Base-by-base conservation (phyloP, 2,797 vertebrate species). In the Manis crassicaudata region DNA sequence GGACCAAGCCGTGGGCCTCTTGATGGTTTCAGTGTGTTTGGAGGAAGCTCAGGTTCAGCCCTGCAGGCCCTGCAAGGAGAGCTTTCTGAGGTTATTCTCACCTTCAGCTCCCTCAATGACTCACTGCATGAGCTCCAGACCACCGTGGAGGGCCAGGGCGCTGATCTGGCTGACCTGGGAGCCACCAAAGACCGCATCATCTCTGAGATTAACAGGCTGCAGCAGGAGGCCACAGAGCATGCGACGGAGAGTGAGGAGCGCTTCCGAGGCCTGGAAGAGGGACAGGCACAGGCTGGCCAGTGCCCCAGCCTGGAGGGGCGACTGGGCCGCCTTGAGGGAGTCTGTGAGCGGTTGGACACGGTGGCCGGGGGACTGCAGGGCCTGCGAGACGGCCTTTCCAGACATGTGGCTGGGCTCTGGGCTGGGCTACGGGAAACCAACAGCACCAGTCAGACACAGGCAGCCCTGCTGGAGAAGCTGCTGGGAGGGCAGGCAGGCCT, bases 361-460 rank as follows among this genome's bases (percentile, higher is more conserved):
- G 98, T 99, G 32, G 99, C 99, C 0, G 98, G 98, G 12, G 99
- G 98, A 81, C 98, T 99, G 97, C 98, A 98, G 62, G 98, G 97
- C 83, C 99, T 99, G 89, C 99, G 99, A 72, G 99, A 99, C 50
- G 99, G 98, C 81, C 98, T 99, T 95, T 99, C 98, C 90, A 98
- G 98, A 82, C 99, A 99, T 1, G 98, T 99, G 94, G 98, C 99
- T 0, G 99, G 99, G 43, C 98, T 99, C 88, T 99, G 99, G 99
- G 98, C 88, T 11, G 99, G 99, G 25, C 98, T 99, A n/a, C 98
- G 98, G 76, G 99, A 99, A 52, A 98, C 99, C 92, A 99, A 99
- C 75, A 97, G 98, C 98, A 99, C 99, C 0, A 97, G 99, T 32
- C 97, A 96, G 32, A 97, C 96, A 7, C 99, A 99, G 0, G 98